Conservation (phyloP, 2,888 invertebrate genomes). For the Patella pellucida region DNA sequence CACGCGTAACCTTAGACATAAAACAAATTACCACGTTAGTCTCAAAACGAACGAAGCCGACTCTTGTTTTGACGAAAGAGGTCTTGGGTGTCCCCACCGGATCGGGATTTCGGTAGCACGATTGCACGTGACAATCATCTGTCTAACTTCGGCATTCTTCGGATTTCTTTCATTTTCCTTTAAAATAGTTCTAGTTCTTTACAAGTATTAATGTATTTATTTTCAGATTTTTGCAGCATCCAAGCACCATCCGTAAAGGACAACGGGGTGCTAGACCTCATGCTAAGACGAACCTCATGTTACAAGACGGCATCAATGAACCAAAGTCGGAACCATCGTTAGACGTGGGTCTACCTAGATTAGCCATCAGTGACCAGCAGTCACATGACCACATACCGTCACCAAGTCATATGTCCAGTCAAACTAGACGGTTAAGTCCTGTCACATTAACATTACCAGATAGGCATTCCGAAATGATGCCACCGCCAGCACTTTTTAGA, state of each 20-base stretch:
- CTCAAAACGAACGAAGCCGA: too few relatives aligned
- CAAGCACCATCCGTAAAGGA: slow-evolving; percentile 92
- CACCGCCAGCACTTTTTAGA: slow-evolving; percentile 23
- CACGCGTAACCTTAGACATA: too few relatives aligned
- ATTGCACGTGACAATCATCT: too few relatives aligned
- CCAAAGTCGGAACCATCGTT: background rate
- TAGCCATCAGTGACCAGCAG: background rate
- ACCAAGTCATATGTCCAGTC: background rate
- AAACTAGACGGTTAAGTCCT: background rate
- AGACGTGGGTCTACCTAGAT: background rate
- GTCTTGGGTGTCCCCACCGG: too few relatives aligned
- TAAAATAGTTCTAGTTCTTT: too few relatives aligned
- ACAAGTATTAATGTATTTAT: background rate
- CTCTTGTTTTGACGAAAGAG: too few relatives aligned
- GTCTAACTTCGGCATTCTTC: too few relatives aligned
- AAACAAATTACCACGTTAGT: too few relatives aligned
- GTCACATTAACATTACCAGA: background rate
- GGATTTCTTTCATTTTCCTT: too few relatives aligned
- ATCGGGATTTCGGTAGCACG: too few relatives aligned
- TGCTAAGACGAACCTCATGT: slow-evolving; percentile 26
- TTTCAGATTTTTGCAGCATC: slow-evolving; percentile 89
- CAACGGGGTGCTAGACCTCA: slow-evolving; percentile 63
- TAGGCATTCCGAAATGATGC: slow-evolving; percentile 12
- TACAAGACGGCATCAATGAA: background rate
- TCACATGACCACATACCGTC: background rate